phyloP scores from a whole-genome alignment of 2,113 vertebrate species.

The Serilophus lunatus region DNA sequence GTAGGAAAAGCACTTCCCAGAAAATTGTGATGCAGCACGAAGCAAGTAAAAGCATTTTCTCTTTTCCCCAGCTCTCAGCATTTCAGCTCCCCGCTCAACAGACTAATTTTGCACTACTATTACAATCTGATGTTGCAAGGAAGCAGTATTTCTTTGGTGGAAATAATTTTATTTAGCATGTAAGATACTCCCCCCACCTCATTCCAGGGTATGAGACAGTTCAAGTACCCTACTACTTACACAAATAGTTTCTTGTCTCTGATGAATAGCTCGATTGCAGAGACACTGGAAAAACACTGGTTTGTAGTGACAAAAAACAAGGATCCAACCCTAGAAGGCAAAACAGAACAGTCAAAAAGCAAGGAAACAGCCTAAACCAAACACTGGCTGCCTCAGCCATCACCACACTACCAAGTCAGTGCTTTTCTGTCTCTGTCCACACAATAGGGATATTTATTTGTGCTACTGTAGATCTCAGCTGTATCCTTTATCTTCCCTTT shows the following conservation, averaged over 20 bases:
- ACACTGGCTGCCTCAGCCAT: neutral
- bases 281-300: slow-evolving; percentile 69
- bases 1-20: neutral
- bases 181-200: neutral
- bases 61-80: neutral
- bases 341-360: neutral
- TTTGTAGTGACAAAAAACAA: slow-evolving; percentile 72
- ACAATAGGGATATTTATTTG: neutral
- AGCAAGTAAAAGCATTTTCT: neutral
- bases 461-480: neutral
- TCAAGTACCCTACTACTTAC: slow-evolving; percentile 47
- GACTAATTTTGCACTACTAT: neutral
- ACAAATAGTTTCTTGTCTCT: slow-evolving; percentile 70
- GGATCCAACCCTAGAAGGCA: slow-evolving; percentile 61
- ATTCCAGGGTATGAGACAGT: neutral
- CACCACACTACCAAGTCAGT: neutral
- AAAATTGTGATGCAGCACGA: neutral
- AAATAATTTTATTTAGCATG: neutral
- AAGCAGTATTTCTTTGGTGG: neutral
- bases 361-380: neutral
- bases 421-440: neutral
- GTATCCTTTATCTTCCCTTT: neutral
- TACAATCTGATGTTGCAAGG: neutral
- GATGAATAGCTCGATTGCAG: slow-evolving; percentile 68
- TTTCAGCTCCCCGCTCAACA: neutral